Conservation (phyloP, 2,797 vertebrate genomes). For the Mus caroli region DNA sequence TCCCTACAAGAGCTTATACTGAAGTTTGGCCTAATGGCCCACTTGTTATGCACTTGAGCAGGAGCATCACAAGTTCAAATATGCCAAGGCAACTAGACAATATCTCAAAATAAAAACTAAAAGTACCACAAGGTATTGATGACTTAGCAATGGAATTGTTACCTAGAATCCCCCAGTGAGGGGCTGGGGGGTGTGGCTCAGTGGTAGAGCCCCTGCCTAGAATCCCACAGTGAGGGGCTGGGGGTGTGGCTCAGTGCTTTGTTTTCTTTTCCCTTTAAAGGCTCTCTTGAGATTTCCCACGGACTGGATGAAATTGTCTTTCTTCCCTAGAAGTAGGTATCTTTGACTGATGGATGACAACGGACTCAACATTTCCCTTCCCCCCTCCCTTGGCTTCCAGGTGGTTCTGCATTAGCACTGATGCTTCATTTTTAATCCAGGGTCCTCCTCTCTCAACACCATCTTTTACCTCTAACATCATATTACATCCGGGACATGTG, state of each 20-base stretch:
- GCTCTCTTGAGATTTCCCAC: background rate
- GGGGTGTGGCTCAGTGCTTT: background rate
- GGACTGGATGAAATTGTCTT: background rate
- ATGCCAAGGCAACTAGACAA: background rate
- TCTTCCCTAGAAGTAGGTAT: background rate
- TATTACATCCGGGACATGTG: rapidly evolving
- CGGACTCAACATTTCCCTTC: background rate
- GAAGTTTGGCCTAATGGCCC: background rate
- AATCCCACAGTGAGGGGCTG: background rate
- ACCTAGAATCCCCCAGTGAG: background rate
- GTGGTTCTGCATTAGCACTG: background rate
- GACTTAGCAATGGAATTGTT: background rate
- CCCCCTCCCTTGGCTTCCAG: conserved; percentile 41
- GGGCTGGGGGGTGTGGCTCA: background rate
- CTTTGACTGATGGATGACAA: background rate
- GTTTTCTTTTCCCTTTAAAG: background rate
- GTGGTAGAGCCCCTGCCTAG: background rate
- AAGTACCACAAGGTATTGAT: background rate
- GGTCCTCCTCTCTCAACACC: background rate
- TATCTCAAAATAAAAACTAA: background rate
- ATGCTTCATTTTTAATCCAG: background rate
- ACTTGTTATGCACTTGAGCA: background rate
- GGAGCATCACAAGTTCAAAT: background rate
- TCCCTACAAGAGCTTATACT: background rate
- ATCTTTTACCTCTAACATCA: background rate